A percentile compares a stretch with the other conserved stretches of the same genome.
phyloP scores from a whole-genome alignment of 2,113 vertebrate species.

The Aleadryas rufinucha region DNA sequence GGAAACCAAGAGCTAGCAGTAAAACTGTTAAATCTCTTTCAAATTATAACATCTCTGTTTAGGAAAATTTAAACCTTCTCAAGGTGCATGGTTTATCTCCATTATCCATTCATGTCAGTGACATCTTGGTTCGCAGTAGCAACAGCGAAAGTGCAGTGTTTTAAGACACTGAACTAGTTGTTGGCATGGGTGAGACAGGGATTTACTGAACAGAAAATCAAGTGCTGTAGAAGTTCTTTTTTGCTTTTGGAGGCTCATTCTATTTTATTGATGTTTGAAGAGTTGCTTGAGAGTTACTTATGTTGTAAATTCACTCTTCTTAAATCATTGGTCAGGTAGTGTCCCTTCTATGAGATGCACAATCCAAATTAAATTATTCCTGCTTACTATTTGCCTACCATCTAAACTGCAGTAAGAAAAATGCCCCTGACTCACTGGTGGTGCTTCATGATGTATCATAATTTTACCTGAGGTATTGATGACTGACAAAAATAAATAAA shows the following conservation, averaged over 20 bases:
- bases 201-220: neutral
- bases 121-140: neutral
- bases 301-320: neutral
- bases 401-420: neutral
- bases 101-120: neutral
- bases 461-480: neutral
- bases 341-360: neutral
- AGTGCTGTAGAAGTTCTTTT: neutral
- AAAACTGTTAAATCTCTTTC: neutral
- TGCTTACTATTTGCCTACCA: neutral
- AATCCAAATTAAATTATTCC: neutral
- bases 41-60: neutral
- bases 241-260: neutral
- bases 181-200: neutral
- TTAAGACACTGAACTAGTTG: neutral
- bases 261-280: neutral
- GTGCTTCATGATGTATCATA: neutral
- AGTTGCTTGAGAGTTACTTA: neutral
- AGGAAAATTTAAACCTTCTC: neutral
- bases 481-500: neutral
- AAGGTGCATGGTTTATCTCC: neutral
- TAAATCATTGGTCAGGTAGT: neutral
- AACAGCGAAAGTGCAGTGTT: neutral
- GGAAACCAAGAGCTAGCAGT: neutral
- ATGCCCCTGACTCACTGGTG: neutral